These are phyloP conservation scores for Elaphurus davidianus DNA, from an alignment of 2,113 vertebrate genomes.

Conservation along the genomic window DNA sequence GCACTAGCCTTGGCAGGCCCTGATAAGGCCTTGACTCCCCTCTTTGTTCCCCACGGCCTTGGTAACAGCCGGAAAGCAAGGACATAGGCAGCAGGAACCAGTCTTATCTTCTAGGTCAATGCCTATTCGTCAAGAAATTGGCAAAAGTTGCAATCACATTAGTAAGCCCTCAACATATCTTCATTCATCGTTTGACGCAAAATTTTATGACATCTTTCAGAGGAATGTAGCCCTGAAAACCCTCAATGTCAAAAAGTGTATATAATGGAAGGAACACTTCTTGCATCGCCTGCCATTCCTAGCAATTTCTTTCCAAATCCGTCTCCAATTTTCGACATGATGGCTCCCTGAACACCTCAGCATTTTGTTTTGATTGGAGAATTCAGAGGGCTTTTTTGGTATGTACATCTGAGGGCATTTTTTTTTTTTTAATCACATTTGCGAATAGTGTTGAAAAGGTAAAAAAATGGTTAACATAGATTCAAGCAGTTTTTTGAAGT, in stretches of 20 bases:
- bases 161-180: slow-evolving; percentile 7
- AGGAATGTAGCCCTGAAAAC: slow-evolving; percentile 36
- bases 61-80: slow-evolving; percentile 14
- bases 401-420: not conserved
- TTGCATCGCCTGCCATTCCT: not conserved
- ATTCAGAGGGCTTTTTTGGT: not conserved
- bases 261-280: not conserved
- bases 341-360: not conserved
- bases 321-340: slow-evolving; percentile 13
- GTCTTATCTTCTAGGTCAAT: slow-evolving; percentile 14
- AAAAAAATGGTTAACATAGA: slow-evolving; percentile 22
- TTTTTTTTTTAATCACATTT: not conserved
- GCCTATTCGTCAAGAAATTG: slow-evolving; percentile 40
- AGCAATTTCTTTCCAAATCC: not conserved
- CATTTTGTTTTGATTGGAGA: slow-evolving; percentile 20
- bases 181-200: slow-evolving; percentile 1
- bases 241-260: slow-evolving; percentile 23
- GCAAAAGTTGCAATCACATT: not conserved
- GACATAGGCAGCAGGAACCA: not conserved
- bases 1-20: not conserved
- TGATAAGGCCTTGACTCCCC: not conserved
- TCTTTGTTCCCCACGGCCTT: slow-evolving; percentile 23
- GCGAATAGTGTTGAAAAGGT: not conserved
- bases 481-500: slow-evolving; percentile 19
- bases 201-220: slow-evolving; percentile 35